A percentile compares a stretch with the other conserved stretches of the same genome.
Conservation (phyloP, 2,113 vertebrate species). For the Scomber scombrus region DNA sequence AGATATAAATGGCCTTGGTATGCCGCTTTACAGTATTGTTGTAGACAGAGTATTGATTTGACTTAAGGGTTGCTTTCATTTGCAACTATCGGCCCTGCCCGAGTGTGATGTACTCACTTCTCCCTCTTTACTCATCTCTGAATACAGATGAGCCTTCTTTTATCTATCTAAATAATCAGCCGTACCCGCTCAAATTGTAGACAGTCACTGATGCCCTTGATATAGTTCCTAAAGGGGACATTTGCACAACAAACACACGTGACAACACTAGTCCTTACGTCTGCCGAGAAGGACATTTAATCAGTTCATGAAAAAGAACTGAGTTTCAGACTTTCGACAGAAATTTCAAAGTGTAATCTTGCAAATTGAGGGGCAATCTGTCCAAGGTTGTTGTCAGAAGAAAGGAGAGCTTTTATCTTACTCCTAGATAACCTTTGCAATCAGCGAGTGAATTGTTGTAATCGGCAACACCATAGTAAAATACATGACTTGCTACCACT, state of each 20-base stretch:
- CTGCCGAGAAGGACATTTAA: constrained; percentile 25
- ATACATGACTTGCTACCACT: constrained; percentile 47
- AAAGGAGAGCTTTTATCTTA: constrained; percentile 33
- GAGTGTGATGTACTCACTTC: constrained; percentile 54
- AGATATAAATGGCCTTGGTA: constrained; percentile 51
- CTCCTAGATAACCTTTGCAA: constrained; percentile 64
- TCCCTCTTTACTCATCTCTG: constrained; percentile 47
- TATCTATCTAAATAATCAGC: constrained; percentile 71
- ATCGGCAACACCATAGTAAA: constrained; percentile 54
- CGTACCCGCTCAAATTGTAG: constrained; percentile 47
- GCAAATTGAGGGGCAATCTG: constrained; percentile 39
- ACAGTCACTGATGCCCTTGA: constrained; percentile 69
- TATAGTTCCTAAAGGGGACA: constrained; percentile 53
- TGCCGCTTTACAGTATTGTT: constrained; percentile 70
- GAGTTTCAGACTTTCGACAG: constrained; percentile 15
- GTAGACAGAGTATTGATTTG: constrained; percentile 69
- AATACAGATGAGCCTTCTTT: constrained; percentile 76
- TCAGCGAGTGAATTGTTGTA: constrained; percentile 54
- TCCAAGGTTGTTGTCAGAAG: constrained; percentile 53
- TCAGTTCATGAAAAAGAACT: constrained; percentile 20
- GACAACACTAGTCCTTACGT: constrained; percentile 37
- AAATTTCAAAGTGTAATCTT: constrained; percentile 7
- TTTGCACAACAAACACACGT: constrained; percentile 61
- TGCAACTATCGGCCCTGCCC: constrained; percentile 58
- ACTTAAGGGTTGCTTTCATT: constrained; percentile 73